Evolutionary conservation across 2,113 vertebrate genomes (phyloP).

Genomic region (Marmota monax): DNA sequence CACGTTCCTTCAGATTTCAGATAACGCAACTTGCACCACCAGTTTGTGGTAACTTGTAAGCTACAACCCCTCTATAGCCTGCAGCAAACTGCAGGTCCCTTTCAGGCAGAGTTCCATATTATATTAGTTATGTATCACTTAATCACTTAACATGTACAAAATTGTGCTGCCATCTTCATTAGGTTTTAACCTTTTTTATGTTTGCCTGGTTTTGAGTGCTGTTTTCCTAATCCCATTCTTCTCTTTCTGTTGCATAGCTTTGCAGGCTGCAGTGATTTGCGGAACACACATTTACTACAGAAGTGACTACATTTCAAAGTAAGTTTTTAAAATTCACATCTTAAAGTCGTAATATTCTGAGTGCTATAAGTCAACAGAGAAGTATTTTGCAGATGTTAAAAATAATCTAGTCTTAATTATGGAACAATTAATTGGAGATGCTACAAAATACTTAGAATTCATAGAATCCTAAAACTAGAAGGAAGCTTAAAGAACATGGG

Average conservation of each 20-base stretch:
- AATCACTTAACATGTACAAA: background rate
- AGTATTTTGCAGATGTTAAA: constrained; percentile 22
- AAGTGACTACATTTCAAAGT: background rate
- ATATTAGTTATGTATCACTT: background rate
- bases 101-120: background rate
- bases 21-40: too few relatives aligned
- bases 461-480: constrained; percentile 12
- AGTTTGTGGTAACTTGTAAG: background rate
- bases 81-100: background rate
- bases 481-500: background rate
- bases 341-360: constrained; percentile 37
- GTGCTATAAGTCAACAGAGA: background rate
- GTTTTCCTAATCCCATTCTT: background rate
- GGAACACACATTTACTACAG: background rate
- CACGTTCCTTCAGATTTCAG: background rate
- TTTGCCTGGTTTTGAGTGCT: background rate
- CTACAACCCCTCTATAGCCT: background rate
- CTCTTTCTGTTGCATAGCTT: background rate
- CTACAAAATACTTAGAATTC: background rate
- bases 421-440: background rate
- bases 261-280: background rate
- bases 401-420: background rate
- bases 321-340: background rate
- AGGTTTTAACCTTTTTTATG: background rate
- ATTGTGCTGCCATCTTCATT: background rate